Base-by-base conservation (phyloP, 2,113 vertebrate genomes). In the Bubo bubo region DNA sequence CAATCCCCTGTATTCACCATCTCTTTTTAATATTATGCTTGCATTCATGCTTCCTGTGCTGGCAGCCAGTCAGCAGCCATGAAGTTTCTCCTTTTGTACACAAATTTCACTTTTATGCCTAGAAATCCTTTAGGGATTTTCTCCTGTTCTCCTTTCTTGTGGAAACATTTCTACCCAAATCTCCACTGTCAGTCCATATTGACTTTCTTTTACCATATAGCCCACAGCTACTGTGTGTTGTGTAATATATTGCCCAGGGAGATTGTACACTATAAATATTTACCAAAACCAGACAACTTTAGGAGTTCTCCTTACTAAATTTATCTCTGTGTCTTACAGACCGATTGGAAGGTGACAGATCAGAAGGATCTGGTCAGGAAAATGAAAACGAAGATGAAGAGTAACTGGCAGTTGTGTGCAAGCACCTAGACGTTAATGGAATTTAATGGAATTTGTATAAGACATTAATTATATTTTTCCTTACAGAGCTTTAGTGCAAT, bases 281-380 rank as follows among this genome's bases (percentile, higher is more conserved):
- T 55, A 79, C 39, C 35, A 49, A 60, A 70, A 41, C 49, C 34
- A 27, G 27, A 41, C 73, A 83, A 53, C 9, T 34, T 71, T 12
- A 20, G 18, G 37, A 35, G 32, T 49, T 86, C 8, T 77, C 37
- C 64, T 88, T 37, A 70, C 58, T 74, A 50, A 80, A 92, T 47
- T 21, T 47, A 47, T 70, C 34, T 79, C 50, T 95, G 6, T 98
- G 67, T 95, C 85, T 96, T 97, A 28, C 97, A 99, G 99, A 99
- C 97, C 99, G 99, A 26, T 32, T 99, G 94, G 99, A 99, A 95
- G 99, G 99, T 5, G 99, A 99, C 97, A 98, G 99, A 70, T 99
- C 99, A 5, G 99, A 99, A 98, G 99, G 99, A 53, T 99, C 99
- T 8, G 99, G 99, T 60, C 99, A 99, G 96, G 99, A 99, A 79